Percentiles rank a stretch among this genome's conserved stretches.
phyloP scores from a whole-genome alignment of 2,797 vertebrate species.

The Rhabdophis nuchalis region DNA sequence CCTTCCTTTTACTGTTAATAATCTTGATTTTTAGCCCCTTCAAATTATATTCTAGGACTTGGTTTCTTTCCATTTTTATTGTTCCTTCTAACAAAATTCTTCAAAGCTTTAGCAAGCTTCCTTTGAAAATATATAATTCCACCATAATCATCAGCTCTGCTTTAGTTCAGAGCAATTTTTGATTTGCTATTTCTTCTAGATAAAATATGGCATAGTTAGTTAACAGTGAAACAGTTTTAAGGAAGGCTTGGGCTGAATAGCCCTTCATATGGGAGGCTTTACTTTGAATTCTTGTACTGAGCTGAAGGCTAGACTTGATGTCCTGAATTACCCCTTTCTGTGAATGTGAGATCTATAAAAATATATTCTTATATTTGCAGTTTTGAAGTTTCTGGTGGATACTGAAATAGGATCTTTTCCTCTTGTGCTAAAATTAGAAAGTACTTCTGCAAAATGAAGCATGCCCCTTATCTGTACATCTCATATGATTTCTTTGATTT shows the following conservation, averaged over 20 bases:
- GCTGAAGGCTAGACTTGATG: not conserved
- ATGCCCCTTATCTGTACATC: not conserved
- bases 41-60: not conserved
- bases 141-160: not conserved
- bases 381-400: not conserved
- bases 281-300: not conserved
- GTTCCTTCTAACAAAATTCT: not conserved
- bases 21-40: not conserved
- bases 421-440: not conserved
- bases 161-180: not conserved
- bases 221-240: not conserved
- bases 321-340: not conserved
- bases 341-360: not conserved
- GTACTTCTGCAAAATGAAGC: not conserved
- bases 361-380: not conserved
- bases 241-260: not conserved
- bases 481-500: constrained; percentile 5
- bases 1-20: not conserved
- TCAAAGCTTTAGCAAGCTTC: not conserved
- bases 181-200: not conserved
- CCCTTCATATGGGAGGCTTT: not conserved
- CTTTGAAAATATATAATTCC: not conserved
- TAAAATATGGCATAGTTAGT: not conserved
- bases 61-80: not conserved
- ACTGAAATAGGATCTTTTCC: not conserved